A percentile compares a stretch with the other conserved stretches of the same genome.
phyloP scores from a whole-genome alignment of 1,140 invertebrate genomes.

The Bombyx mandarina region DNA sequence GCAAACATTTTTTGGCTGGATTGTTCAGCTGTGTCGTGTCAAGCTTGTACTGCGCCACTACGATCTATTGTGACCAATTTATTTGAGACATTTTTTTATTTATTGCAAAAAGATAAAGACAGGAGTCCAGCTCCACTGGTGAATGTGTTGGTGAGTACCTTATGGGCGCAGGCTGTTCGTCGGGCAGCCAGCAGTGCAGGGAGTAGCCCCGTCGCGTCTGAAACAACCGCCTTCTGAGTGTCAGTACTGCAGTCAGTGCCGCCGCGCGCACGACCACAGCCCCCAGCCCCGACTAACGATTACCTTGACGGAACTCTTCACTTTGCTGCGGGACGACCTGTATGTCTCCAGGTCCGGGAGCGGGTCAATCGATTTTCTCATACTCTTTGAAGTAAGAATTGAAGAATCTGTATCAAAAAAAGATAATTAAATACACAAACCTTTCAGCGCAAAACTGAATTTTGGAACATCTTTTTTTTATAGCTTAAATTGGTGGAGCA shows the following conservation, averaged over 20 bases:
- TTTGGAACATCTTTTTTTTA: too few species aligned
- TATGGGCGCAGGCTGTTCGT: slow-evolving; percentile 40
- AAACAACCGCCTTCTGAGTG: slow-evolving; percentile 66
- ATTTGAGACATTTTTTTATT: too few species aligned
- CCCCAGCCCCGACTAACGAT: not conserved
- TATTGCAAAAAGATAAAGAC: not conserved
- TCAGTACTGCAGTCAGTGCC: slow-evolving; percentile 25
- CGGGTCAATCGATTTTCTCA: slow-evolving; percentile 43
- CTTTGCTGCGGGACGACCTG: slow-evolving; percentile 40
- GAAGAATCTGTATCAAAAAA: slow-evolving; percentile 40
- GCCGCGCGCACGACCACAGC: not conserved
- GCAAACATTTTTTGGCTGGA: too few species aligned
- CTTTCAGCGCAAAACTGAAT: too few species aligned
- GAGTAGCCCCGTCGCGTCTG: slow-evolving; percentile 67
- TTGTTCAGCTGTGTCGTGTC: too few species aligned
- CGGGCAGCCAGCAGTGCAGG: slow-evolving; percentile 67
- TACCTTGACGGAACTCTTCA: slow-evolving; percentile 52
- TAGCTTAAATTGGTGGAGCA: too few species aligned
- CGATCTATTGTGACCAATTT: too few species aligned
- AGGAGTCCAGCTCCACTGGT: not conserved
- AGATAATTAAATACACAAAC: not conserved
- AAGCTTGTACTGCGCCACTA: not conserved
- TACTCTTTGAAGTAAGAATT: slow-evolving; percentile 53
- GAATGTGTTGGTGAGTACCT: slow-evolving; percentile 22
- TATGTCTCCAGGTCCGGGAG: slow-evolving; percentile 48